Evolutionary conservation across 2,797 vertebrate species (phyloP).

Genomic region (Neomorphus geoffroyi): DNA sequence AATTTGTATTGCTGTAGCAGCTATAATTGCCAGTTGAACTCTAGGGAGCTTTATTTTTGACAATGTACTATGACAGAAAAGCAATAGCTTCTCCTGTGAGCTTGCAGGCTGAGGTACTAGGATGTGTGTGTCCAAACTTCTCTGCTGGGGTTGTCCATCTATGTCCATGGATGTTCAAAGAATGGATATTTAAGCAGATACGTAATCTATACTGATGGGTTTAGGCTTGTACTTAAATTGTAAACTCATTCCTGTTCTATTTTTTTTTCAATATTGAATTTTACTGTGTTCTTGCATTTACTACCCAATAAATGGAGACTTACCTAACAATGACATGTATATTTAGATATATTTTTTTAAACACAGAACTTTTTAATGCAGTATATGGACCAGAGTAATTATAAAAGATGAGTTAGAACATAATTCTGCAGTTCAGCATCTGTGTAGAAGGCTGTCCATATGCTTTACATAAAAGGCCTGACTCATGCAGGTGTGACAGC

Average conservation of each 20-base stretch:
- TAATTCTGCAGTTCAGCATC: not conserved
- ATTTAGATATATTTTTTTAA: not conserved
- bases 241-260: not conserved
- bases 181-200: not conserved
- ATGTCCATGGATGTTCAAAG: not conserved
- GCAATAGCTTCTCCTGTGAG: not conserved
- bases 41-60: not conserved
- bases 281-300: not conserved
- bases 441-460: not conserved
- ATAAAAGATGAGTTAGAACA: not conserved
- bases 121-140: not conserved
- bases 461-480: not conserved
- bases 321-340: not conserved
- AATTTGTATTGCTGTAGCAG: not conserved
- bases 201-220: not conserved
- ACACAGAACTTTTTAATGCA: not conserved
- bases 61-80: not conserved
- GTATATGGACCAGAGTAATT: not conserved
- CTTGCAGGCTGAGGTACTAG: not conserved
- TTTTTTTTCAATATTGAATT: not conserved
- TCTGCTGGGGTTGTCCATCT: not conserved
- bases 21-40: not conserved
- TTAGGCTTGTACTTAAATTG: not conserved
- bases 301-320: not conserved
- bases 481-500: slow-evolving; percentile 16